Percentiles rank a stretch among this genome's conserved stretches.
Conservation (phyloP, 2,113 vertebrate species). For the Leptobrachium ailaonicum region DNA sequence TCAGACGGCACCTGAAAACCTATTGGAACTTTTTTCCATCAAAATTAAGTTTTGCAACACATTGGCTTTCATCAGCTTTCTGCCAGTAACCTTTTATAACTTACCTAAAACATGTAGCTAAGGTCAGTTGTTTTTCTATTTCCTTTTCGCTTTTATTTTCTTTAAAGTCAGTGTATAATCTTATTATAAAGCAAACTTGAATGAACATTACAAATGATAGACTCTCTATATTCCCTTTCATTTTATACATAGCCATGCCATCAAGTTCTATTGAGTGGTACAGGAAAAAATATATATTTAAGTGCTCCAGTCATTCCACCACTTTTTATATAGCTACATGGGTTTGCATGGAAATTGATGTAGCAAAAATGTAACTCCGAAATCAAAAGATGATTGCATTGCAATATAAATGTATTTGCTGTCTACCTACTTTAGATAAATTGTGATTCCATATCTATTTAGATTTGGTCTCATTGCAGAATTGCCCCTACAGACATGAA, state of each 20-base stretch:
- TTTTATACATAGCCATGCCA: background rate
- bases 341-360: conserved; percentile 12
- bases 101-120: background rate
- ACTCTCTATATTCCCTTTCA: background rate
- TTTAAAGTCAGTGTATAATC: background rate
- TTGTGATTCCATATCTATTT: conserved; percentile 46
- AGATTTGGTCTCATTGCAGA: conserved; percentile 45
- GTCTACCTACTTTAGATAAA: conserved; percentile 47
- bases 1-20: too few species aligned
- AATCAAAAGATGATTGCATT: conserved; percentile 40
- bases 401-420: conserved; percentile 46
- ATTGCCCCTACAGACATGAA: conserved; percentile 48
- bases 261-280: background rate
- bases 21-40: background rate
- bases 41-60: background rate
- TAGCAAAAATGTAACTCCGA: conserved; percentile 30
- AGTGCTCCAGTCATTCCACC: background rate
- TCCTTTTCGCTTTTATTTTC: background rate
- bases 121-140: background rate
- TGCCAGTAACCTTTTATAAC: background rate
- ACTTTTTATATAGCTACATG: background rate
- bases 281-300: conserved; percentile 6
- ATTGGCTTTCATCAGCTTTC: background rate
- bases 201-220: background rate
- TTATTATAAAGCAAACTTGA: background rate